A percentile compares a stretch with the other conserved stretches of the same genome.
Evolutionary conservation across 2,888 invertebrate genomes (phyloP).

Genomic region (Cosmia trapezina): DNA sequence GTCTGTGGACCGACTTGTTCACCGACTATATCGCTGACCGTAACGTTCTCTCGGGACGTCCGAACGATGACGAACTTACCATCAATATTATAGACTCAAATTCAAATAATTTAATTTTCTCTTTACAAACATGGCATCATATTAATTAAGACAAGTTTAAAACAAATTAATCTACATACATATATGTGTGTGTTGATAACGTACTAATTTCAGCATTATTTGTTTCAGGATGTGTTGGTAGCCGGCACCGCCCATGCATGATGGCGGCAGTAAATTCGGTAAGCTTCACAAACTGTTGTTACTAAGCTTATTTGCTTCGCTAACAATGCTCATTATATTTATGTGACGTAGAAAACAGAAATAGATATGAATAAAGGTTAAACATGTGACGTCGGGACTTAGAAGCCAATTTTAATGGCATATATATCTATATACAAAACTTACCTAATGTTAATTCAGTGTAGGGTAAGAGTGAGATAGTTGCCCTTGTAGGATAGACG

Average conservation of each 20-base stretch:
- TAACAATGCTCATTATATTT: not conserved
- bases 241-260: conserved; percentile 82
- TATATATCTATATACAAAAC: not conserved
- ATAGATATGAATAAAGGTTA: not conserved
- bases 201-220: conserved; percentile 60
- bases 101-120: no score
- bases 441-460: not conserved
- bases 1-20: no score
- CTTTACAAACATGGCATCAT: no score
- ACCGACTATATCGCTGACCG: no score
- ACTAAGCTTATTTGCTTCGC: conserved; percentile 1
- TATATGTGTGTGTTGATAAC: not conserved
- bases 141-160: no score
- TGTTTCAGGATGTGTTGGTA: conserved; percentile 87
- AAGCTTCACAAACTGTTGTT: conserved; percentile 72
- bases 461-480: no score
- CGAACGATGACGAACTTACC: no score
- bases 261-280: conserved; percentile 93
- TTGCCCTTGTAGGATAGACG: no score
- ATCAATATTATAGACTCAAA: no score
- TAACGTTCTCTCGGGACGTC: no score
- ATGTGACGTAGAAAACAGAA: not conserved
- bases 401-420: not conserved
- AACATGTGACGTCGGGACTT: not conserved
- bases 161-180: no score